phyloP scores from a whole-genome alignment of 2,888 invertebrate species.

The Drosophila hamatofila region DNA sequence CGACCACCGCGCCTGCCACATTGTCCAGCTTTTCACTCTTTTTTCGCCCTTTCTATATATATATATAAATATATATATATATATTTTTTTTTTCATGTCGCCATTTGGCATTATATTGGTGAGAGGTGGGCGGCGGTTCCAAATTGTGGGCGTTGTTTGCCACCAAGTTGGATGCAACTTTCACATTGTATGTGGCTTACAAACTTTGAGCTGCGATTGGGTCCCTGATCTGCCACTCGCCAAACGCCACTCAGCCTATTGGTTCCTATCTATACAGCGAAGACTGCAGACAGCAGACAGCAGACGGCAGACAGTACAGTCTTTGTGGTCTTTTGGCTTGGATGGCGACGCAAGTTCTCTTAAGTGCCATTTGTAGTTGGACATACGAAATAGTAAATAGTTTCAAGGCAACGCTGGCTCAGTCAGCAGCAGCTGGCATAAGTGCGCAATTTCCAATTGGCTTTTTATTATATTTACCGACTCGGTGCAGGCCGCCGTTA shows the following conservation, averaged over 20 bases:
- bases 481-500: neutral
- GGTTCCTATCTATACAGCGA: slow-evolving; percentile 27
- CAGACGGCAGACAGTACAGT: neutral
- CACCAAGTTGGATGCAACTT: slow-evolving; percentile 55
- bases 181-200: slow-evolving; percentile 48
- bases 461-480: slow-evolving; percentile 15
- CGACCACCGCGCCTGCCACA: neutral
- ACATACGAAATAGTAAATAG: slow-evolving; percentile 48
- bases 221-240: slow-evolving; percentile 24
- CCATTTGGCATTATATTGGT: slow-evolving; percentile 41
- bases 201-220: slow-evolving; percentile 40
- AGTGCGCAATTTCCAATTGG: slow-evolving; percentile 11
- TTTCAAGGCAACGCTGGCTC: slow-evolving; percentile 22
- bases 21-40: slow-evolving; percentile 9
- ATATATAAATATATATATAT: no score
- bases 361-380: slow-evolving; percentile 52
- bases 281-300: neutral
- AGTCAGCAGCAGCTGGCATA: slow-evolving; percentile 7
- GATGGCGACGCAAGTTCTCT: slow-evolving; percentile 34
- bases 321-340: slow-evolving; percentile 39
- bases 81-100: slow-evolving; percentile 24
- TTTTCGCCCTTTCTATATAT: neutral
- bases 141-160: slow-evolving; percentile 24
- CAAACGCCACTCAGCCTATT: slow-evolving; percentile 31
- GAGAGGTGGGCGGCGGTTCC: neutral